A percentile compares a stretch with the other conserved stretches of the same genome.
These are phyloP conservation scores for Coilia nasus DNA, from an alignment of 2,797 vertebrate genomes.

Conservation along the genomic window DNA sequence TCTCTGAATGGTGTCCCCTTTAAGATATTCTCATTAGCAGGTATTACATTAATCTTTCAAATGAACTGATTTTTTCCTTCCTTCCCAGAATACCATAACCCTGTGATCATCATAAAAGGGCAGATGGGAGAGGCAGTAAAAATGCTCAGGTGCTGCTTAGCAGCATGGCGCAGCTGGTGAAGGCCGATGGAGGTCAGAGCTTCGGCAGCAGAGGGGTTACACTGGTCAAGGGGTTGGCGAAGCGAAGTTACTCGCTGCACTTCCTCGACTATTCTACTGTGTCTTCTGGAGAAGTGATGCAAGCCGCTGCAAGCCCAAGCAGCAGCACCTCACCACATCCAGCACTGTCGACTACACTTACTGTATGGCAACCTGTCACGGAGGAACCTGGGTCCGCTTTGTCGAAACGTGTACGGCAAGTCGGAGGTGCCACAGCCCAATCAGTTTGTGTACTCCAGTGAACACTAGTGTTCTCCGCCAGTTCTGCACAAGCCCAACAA, in stretches of 20 bases:
- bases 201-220: neutral
- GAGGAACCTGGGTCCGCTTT: neutral
- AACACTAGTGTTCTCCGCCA: neutral
- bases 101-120: neutral
- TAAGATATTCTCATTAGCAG: slow-evolving; percentile 12
- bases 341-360: neutral
- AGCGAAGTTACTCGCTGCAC: neutral
- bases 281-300: neutral
- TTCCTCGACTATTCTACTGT: neutral
- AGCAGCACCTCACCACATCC: neutral
- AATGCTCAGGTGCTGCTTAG: neutral
- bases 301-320: neutral
- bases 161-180: neutral
- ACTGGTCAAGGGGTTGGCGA: neutral
- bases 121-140: neutral
- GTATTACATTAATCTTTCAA: slow-evolving; percentile 13
- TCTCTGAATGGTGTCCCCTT: slow-evolving; percentile 13
- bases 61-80: neutral
- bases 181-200: neutral
- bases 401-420: neutral
- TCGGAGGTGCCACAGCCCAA: neutral
- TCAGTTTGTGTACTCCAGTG: neutral
- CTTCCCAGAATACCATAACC: neutral
- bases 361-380: neutral
- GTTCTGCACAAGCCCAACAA: neutral